A percentile compares a stretch with the other conserved stretches of the same genome.
Evolutionary conservation across 2,113 vertebrate species (phyloP).

Genomic region (Saguinus midas): DNA sequence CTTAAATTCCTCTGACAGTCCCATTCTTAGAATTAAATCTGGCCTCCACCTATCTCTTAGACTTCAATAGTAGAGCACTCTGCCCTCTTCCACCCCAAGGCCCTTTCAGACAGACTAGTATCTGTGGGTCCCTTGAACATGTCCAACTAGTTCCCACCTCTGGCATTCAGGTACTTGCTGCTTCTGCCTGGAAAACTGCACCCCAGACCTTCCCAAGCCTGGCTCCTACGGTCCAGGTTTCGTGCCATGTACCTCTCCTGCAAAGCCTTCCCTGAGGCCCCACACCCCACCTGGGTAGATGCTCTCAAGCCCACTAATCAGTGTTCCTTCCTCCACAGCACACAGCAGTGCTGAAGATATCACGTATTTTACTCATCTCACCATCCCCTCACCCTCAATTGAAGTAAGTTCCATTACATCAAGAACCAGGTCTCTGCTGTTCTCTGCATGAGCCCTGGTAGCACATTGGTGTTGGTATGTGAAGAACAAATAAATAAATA

Average conservation of each 20-base stretch:
- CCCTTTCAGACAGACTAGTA: not conserved
- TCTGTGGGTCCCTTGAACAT: not conserved
- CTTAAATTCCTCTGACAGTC: not conserved
- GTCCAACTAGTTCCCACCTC: not conserved
- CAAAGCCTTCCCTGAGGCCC: not conserved
- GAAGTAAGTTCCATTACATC: not conserved
- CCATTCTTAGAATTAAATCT: not conserved
- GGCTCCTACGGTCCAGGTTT: not conserved
- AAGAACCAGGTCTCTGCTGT: not conserved
- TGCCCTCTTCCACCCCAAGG: not conserved
- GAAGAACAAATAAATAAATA: not conserved
- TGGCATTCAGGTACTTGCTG: no score
- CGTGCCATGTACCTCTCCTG: accelerated
- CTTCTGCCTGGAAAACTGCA: not conserved
- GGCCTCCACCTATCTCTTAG: not conserved
- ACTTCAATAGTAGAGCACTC: not conserved
- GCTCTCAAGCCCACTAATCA: not conserved
- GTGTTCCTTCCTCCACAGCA: not conserved
- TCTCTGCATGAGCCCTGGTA: not conserved
- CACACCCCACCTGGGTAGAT: accelerated
- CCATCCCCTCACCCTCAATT: not conserved
- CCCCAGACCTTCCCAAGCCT: not conserved
- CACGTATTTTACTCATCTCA: not conserved
- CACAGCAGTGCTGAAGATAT: not conserved
- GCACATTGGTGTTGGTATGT: not conserved